Evolutionary conservation across 2,113 vertebrate species (phyloP).

Genomic region (Gambusia affinis): DNA sequence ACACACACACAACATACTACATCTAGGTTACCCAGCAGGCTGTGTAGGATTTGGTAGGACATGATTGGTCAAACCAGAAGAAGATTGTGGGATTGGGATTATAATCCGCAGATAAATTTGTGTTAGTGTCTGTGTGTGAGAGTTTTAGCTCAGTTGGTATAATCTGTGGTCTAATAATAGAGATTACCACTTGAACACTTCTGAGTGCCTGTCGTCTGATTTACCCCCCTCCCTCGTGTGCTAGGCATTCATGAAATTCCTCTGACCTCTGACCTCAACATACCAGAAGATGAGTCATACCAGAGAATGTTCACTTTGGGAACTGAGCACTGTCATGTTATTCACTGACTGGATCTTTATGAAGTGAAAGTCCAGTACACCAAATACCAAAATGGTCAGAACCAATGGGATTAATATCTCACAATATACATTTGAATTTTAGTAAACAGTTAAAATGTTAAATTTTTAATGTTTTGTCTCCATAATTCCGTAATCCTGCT

Average conservation of each 20-base stretch:
- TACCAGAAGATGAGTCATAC: not conserved
- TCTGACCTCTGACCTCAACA: slow-evolving; percentile 22
- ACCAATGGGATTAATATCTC: too few relatives aligned
- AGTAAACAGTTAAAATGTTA: too few relatives aligned
- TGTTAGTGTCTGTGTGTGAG: slow-evolving; percentile 23
- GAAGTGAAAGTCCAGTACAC: not conserved
- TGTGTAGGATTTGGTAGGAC: slow-evolving; percentile 48
- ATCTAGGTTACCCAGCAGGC: slow-evolving; percentile 66
- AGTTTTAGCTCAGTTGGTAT: slow-evolving; percentile 48
- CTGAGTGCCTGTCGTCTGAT: slow-evolving; percentile 38
- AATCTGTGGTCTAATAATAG: slow-evolving; percentile 65
- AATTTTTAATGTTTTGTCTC: too few relatives aligned
- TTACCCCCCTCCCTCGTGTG: not conserved
- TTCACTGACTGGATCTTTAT: not conserved
- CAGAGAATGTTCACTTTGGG: not conserved
- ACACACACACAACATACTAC: slow-evolving; percentile 24
- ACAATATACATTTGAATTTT: too few relatives aligned
- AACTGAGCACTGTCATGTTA: not conserved
- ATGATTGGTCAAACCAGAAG: slow-evolving; percentile 61
- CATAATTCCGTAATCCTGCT: too few relatives aligned
- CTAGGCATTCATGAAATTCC: slow-evolving; percentile 15
- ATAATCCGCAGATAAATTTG: slow-evolving; percentile 58
- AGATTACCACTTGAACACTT: slow-evolving; percentile 56
- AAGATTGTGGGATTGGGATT: slow-evolving; percentile 66
- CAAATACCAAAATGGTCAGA: too few relatives aligned